Evolutionary conservation across 2,888 invertebrate genomes (phyloP), one percentile per base, ranked within the genome.

Genomic region (Holacanthella duospinosa): DNA sequence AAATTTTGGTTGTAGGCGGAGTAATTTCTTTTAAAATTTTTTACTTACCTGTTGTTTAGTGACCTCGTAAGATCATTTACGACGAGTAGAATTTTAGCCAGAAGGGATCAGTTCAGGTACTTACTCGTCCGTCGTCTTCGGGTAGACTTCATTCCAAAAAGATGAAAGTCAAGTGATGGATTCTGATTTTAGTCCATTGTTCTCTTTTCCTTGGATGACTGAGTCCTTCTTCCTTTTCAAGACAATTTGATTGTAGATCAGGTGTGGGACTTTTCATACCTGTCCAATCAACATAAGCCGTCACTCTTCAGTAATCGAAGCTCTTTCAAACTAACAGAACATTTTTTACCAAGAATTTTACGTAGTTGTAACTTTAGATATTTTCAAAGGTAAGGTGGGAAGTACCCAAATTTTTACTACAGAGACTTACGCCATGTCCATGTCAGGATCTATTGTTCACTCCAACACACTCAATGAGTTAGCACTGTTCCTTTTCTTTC

Each of bases 171-270:
- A 56, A 57, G 43, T 61, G 61, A 55, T 29, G 54, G 56, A 56
- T 56, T 56, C 56, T 61, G 43, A 61, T 56, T 61, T 61, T 56
- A 55, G 43, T 61, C 28, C 54, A 56, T 61, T 61, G 55, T 55
- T 43, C 55, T 19, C n/a, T 9, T 48, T 48, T 9, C n/a, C 21
- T 36, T 48, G 48, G 48, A 48, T 48, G 48, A 48, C 21, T 48
- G 48, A 48, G 21, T 4, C 21, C 48, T 48, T 36, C 16, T 16
- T 43, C 36, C 9, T 24, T 29, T 19, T 28, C 29, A 58, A 36
- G 36, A 36, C n/a, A n/a, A n/a, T n/a, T 36, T 36, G 36, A 16
- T 36, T 36, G 6, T 36, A 16, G 36, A 36, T 36, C 36, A 36
- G 36, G 36, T 36, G n/a, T n/a, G 36, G 36, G 36, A 36, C 36